phyloP scores from a whole-genome alignment of 2,888 invertebrate species.

The Leucoma salicis region DNA sequence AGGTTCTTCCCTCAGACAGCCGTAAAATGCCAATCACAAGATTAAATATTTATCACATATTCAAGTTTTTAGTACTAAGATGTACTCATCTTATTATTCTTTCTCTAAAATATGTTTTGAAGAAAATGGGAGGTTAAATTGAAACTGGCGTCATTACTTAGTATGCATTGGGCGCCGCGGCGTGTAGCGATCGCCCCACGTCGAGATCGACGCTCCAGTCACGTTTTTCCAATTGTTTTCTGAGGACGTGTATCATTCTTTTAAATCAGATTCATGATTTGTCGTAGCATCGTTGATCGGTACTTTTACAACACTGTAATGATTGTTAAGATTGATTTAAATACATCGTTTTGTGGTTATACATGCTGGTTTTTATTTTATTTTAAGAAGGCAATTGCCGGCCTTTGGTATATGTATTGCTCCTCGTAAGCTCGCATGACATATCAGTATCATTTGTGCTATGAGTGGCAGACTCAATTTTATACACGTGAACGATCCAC shows the following conservation, averaged over 20 bases:
- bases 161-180: constrained; percentile 77
- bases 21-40: no score
- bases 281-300: constrained; percentile 53
- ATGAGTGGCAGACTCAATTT: constrained; percentile 66
- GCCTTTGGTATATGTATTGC: no score
- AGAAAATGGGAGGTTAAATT: constrained; percentile 64
- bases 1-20: no score
- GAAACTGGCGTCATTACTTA: constrained; percentile 74
- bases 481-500: constrained; percentile 67
- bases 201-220: constrained; percentile 62
- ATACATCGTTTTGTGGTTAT: no score
- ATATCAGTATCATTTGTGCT: constrained; percentile 67
- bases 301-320: no score
- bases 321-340: no score
- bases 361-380: no score
- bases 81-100: constrained; percentile 15
- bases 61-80: constrained; percentile 13
- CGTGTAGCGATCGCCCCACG: constrained; percentile 65
- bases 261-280: constrained; percentile 75
- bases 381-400: no score
- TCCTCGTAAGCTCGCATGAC: constrained; percentile 40
- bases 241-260: constrained; percentile 80
- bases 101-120: constrained; percentile 53
- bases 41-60: no score
- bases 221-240: constrained; percentile 80